These are phyloP conservation scores for Euschistus heros DNA, from an alignment of 1,140 invertebrate genomes.

Conservation along the genomic window DNA sequence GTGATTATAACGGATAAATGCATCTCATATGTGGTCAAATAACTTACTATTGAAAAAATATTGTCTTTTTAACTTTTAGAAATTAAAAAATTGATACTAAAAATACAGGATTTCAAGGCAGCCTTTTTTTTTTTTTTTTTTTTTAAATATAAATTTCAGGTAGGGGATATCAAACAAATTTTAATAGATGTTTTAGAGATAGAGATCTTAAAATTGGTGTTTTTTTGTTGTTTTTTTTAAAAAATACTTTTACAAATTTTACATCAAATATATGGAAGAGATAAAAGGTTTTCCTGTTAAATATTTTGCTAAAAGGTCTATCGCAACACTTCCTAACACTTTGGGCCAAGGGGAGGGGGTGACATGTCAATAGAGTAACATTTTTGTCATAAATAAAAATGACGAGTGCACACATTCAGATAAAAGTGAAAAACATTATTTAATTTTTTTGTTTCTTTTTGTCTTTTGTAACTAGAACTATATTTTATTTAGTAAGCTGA, in stretches of 20 bases:
- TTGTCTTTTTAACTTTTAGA: conserved; percentile 8
- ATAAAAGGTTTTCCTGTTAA: conserved; percentile 5
- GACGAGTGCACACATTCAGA: conserved; percentile 26
- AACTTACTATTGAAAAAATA: conserved; percentile 16
- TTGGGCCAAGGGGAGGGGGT: conserved; percentile 26
- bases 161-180: conserved; percentile 16
- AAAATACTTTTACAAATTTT: conserved; percentile 12
- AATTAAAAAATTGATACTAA: conserved; percentile 4
- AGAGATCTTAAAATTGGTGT: conserved; percentile 13
- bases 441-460: neutral
- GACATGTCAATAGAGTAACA: conserved; percentile 16
- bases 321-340: conserved; percentile 20
- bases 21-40: conserved; percentile 14
- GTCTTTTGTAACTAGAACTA: conserved; percentile 11
- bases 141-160: conserved; percentile 19
- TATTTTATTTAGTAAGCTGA: conserved; percentile 20
- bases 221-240: conserved; percentile 15
- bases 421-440: conserved; percentile 22
- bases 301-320: conserved; percentile 19
- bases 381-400: conserved; percentile 15
- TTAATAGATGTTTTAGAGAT: conserved; percentile 1
- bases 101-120: conserved; percentile 13
- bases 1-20: conserved; percentile 13
- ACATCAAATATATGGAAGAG: conserved; percentile 1
- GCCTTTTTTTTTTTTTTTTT: conserved; percentile 10